Percentiles rank a stretch among this genome's conserved stretches.
phyloP scores from a whole-genome alignment of 1,140 invertebrate species.

The Helicoverpa zea region DNA sequence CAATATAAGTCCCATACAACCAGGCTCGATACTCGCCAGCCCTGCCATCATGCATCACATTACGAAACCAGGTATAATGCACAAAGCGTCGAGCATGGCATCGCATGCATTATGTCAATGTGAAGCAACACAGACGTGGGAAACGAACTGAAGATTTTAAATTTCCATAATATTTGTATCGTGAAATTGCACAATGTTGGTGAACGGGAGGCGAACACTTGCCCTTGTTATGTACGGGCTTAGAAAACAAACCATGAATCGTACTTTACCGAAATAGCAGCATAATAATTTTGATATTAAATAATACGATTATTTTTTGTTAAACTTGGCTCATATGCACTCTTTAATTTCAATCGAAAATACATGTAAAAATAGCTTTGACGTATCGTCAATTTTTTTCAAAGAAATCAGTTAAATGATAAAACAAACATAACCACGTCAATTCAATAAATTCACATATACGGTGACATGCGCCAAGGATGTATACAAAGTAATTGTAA shows the following conservation, averaged over 20 bases:
- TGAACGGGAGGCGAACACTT: constrained; percentile 45
- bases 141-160: constrained; percentile 75
- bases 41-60: constrained; percentile 46
- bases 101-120: constrained; percentile 74
- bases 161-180: constrained; percentile 84
- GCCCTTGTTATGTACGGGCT: constrained; percentile 39
- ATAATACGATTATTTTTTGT: neutral
- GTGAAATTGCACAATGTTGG: constrained; percentile 68
- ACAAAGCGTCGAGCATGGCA: constrained; percentile 61
- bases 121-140: constrained; percentile 74
- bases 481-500: constrained; percentile 38
- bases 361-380: neutral
- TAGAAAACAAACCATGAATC: neutral
- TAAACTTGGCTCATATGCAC: neutral
- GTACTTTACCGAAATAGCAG: neutral
- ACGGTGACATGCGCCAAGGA: constrained; percentile 29
- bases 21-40: neutral
- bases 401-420: too few relatives aligned
- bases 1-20: neutral
- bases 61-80: constrained; percentile 63
- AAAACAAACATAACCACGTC: constrained; percentile 13
- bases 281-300: neutral
- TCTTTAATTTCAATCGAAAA: neutral
- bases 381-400: neutral
- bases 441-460: constrained; percentile 32